Base-by-base conservation (phyloP, 2,113 vertebrate genomes). In the Takifugu bimaculatus region DNA sequence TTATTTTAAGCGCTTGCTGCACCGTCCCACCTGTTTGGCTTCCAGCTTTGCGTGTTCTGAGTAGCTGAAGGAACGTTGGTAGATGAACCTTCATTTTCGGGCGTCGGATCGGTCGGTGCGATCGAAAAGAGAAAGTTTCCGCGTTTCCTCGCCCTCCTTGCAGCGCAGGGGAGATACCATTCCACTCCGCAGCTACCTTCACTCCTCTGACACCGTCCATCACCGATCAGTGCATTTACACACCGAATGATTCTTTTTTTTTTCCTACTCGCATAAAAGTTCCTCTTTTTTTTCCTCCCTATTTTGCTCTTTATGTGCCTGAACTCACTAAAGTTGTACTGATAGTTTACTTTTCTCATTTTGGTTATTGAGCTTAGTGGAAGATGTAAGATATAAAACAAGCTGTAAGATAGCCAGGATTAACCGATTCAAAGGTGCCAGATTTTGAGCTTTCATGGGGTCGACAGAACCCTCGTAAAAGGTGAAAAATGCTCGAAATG, bases 351-450 rank as follows among this genome's bases (percentile, higher is more conserved):
- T 68, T 62, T 70, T 71, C 43, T 75, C 42, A 64, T 60, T 28
- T 71, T 84, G 80, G 49, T 76, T 81, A 74, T 73, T 72, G 76
- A 81, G 75, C 73, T 82, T 77, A 88, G 78, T 73, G 77, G 88
- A 86, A 81, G 88, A 81, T 90, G 85, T 87, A 85, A 81, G 76
- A 88, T 82, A 80, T 74, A 77, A 71, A 66, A 58, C 62, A 70
- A 60, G 64, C 80, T 89, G 84, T 85, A 86, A 86, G 57, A 83
- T 88, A 89, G 86, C 82, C 81, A 75, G 84, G 81, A 85, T 80
- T 74, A 91, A 91, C 88, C 88, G 89, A 92, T 92, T 88, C 82
- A 83, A 91, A 91, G 91, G 91, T 92, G 91, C 90, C 88, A 91
- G 85, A 87, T 85, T 86, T 84, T 87, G 79, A 50, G 74, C 70